Evolutionary conservation across 2,888 invertebrate species (phyloP).

Genomic region (Vannuccia rotundouncinata): DNA sequence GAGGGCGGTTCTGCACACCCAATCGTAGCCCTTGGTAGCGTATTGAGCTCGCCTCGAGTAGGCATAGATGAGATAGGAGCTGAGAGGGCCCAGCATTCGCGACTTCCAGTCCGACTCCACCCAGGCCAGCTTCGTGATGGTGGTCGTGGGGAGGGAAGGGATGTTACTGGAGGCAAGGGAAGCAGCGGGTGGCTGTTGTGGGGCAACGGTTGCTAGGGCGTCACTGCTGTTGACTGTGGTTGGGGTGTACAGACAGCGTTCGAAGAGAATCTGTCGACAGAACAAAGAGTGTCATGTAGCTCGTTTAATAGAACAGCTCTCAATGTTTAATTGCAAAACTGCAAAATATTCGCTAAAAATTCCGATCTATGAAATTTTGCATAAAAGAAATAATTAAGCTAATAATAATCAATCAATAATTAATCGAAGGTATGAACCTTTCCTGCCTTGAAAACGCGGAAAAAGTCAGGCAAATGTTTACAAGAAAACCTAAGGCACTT

Average conservation of each 20-base stretch:
- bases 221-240: background rate
- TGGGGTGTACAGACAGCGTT: background rate
- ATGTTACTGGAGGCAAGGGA: background rate
- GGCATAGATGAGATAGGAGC: background rate
- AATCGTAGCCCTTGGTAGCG: background rate
- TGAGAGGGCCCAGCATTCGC: background rate
- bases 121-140: background rate
- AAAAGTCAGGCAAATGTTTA: no score
- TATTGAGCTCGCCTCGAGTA: background rate
- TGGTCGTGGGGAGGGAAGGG: background rate
- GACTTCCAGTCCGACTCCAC: conserved; percentile 22
- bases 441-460: no score
- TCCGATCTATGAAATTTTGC: no score
- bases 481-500: no score
- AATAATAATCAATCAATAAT: no score
- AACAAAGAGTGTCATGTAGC: background rate
- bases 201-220: background rate
- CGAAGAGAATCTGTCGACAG: background rate
- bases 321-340: no score
- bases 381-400: no score
- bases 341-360: no score
- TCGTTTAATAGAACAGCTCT: background rate
- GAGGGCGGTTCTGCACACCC: background rate
- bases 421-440: no score
- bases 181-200: background rate